Evolutionary conservation across 2,888 invertebrate species (phyloP).

Genomic region (Argyra leucocephala): DNA sequence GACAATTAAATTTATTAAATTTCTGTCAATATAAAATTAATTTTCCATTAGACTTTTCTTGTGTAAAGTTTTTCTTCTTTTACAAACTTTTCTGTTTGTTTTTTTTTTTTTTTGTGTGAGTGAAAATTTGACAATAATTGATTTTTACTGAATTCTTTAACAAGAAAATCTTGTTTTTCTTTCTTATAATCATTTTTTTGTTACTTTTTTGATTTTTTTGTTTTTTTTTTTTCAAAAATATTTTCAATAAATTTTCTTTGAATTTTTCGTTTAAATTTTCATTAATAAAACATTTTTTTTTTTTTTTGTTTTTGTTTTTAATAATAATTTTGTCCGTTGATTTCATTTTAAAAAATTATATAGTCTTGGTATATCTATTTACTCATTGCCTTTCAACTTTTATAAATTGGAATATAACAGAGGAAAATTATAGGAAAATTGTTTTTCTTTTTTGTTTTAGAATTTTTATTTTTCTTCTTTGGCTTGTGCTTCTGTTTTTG

Average conservation of each 20-base stretch:
- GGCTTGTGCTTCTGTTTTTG: background rate
- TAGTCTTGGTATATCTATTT: no score
- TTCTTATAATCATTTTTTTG: no score
- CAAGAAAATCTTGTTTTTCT: no score
- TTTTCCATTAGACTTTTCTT: background rate
- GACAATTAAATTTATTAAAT: background rate
- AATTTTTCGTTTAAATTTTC: background rate
- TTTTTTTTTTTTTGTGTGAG: no score
- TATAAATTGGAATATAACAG: background rate
- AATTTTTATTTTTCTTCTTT: background rate
- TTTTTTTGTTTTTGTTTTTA: no score
- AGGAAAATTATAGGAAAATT: background rate
- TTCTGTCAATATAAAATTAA: background rate
- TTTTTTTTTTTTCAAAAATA: no score
- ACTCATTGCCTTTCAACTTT: background rate
- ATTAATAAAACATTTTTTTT: background rate
- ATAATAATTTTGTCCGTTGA: background rate
- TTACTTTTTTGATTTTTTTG: no score
- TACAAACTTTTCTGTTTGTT: no score
- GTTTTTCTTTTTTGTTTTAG: background rate
- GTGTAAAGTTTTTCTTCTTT: background rate
- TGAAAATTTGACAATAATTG: background rate
- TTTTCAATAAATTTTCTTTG: background rate
- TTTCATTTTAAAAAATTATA: background rate
- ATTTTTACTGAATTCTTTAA: background rate